Evolutionary conservation across 2,888 invertebrate species (phyloP).

Genomic region (Ommatoiulus sabulosus): DNA sequence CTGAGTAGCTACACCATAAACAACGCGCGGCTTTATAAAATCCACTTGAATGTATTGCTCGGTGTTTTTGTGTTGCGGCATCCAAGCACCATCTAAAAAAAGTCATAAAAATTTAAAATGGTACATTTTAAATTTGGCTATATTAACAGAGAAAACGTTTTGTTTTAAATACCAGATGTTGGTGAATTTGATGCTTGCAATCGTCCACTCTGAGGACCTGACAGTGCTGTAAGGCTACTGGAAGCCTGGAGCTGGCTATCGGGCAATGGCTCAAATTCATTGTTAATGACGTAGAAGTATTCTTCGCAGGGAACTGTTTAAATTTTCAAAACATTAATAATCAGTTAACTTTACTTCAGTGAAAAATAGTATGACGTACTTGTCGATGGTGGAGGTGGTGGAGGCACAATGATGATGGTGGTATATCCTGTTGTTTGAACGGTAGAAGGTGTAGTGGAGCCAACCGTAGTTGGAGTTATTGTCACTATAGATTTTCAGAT

Average conservation of each 20-base stretch:
- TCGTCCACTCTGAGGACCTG: constrained; percentile 72
- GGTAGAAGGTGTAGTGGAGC: constrained; percentile 63
- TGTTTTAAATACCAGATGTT: neutral
- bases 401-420: constrained; percentile 60
- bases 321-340: neutral
- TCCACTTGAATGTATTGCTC: constrained; percentile 79
- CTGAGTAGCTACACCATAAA: constrained; percentile 81
- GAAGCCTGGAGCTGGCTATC: constrained; percentile 74
- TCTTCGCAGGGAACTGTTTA: constrained; percentile 60
- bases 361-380: neutral
- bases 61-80: constrained; percentile 73
- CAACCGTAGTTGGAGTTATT: constrained; percentile 64
- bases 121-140: too few relatives aligned
- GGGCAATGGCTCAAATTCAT: constrained; percentile 69
- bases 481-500: neutral
- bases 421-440: constrained; percentile 59
- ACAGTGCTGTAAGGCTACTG: constrained; percentile 69
- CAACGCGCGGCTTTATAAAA: constrained; percentile 75
- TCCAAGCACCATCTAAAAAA: constrained; percentile 77
- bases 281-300: constrained; percentile 56
- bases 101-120: neutral
- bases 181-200: constrained; percentile 64
- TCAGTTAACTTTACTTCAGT: neutral
- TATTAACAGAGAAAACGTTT: neutral
- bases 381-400: constrained; percentile 7